Percentiles rank a stretch among this genome's conserved stretches.
phyloP scores from a whole-genome alignment of 2,797 vertebrate genomes.

The Todus mexicanus region DNA sequence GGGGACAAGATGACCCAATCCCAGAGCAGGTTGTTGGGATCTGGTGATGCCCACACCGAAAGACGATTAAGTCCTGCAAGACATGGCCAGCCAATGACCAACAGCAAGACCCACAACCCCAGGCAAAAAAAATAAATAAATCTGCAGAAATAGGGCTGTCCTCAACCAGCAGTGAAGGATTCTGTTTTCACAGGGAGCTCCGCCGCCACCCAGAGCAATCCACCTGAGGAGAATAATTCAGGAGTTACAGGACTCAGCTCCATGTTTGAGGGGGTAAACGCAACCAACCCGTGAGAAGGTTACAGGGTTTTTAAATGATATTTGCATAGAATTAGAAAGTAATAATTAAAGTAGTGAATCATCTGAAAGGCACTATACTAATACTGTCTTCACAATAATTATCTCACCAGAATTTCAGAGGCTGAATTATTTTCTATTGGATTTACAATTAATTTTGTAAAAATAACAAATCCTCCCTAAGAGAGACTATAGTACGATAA shows the following conservation, averaged over 20 bases:
- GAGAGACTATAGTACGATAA: conserved; percentile 14
- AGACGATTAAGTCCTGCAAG: neutral
- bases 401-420: conserved; percentile 66
- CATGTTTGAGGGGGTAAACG: neutral
- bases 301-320: neutral
- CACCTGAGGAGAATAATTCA: neutral
- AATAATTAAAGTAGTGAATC: conserved; percentile 63
- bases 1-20: neutral
- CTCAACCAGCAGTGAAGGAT: neutral
- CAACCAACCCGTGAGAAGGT: neutral
- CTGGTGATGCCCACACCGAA: neutral
- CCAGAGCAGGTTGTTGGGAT: neutral
- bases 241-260: neutral
- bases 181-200: neutral
- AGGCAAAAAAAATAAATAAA: neutral
- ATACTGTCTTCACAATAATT: conserved; percentile 60
- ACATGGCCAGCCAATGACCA: fast-evolving
- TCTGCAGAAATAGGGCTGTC: neutral
- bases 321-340: conserved; percentile 56
- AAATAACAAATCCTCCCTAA: conserved; percentile 66
- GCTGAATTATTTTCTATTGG: conserved; percentile 65
- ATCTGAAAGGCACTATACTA: conserved; percentile 48
- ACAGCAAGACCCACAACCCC: fast-evolving
- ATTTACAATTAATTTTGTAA: conserved; percentile 68
- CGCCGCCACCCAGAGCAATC: neutral